These are phyloP conservation scores for Lanistes nyassanus DNA, from an alignment of 1,140 invertebrate genomes.

Conservation along the genomic window DNA sequence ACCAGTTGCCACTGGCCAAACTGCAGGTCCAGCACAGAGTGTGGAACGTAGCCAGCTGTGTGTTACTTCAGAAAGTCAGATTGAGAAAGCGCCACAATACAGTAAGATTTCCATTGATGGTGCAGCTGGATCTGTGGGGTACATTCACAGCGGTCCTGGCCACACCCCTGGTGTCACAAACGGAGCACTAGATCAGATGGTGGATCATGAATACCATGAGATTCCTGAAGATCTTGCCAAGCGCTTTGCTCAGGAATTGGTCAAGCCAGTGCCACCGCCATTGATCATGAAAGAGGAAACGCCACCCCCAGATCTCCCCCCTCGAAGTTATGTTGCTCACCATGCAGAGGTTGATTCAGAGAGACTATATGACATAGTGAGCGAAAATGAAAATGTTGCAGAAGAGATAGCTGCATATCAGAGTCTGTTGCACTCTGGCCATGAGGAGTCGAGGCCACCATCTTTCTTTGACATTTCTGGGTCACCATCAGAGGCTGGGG, in stretches of 20 bases:
- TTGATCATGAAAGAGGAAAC: constrained; percentile 24
- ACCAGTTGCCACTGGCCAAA: not conserved
- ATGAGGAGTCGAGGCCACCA: not conserved
- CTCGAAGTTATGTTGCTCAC: constrained; percentile 27
- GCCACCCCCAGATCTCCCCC: constrained; percentile 43
- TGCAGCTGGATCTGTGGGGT: not conserved
- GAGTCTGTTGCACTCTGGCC: constrained; percentile 2
- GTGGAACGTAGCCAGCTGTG: not conserved
- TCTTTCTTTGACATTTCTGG: not conserved
- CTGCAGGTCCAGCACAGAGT: not conserved
- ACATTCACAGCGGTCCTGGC: not conserved
- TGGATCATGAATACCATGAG: constrained; percentile 43
- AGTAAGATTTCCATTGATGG: not conserved
- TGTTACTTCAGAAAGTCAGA: not conserved
- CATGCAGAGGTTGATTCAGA: not conserved
- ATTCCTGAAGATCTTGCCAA: constrained; percentile 34
- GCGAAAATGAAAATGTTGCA: not conserved
- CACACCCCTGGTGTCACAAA: constrained; percentile 24
- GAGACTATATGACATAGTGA: not conserved
- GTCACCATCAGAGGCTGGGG: not conserved
- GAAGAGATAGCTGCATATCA: not conserved
- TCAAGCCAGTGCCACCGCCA: not conserved
- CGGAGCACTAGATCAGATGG: constrained; percentile 22
- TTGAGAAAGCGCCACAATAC: not conserved
- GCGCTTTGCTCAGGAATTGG: constrained; percentile 1